Conservation (phyloP, 2,113 vertebrate species). For the Salminus brasiliensis region DNA sequence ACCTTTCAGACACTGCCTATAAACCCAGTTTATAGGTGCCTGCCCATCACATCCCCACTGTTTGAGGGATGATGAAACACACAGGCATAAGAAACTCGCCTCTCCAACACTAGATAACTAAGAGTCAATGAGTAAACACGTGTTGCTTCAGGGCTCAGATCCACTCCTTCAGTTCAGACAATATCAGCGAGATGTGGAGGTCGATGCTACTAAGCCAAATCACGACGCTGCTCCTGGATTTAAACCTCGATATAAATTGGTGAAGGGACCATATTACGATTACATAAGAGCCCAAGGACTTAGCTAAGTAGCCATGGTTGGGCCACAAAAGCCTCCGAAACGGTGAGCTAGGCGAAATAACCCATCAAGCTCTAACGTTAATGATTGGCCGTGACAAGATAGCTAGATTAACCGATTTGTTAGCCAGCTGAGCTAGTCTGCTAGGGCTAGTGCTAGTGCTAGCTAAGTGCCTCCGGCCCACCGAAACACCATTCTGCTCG, state of each 20-base stretch:
- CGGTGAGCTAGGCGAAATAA: background rate
- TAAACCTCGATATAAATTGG: background rate
- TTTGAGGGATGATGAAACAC: background rate
- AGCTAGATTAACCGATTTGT: background rate
- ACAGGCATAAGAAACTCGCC: background rate
- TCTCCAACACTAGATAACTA: background rate
- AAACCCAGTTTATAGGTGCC: no score
- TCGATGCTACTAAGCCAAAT: no score
- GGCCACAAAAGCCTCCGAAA: background rate
- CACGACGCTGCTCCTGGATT: background rate
- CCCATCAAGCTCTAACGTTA: background rate
- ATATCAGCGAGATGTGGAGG: no score
- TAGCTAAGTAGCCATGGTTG: background rate
- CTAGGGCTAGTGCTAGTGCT: no score
- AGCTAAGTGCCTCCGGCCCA: background rate
- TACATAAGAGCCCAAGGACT: no score
- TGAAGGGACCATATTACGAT: background rate
- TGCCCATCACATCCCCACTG: background rate
- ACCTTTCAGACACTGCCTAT: no score
- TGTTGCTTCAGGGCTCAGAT: slow-evolving; percentile 13
- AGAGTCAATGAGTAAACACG: slow-evolving; percentile 15
- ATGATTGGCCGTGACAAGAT: background rate
- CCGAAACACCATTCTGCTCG: background rate
- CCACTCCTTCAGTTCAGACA: no score
- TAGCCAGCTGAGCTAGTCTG: background rate